Conservation (phyloP, 2,888 invertebrate genomes). For the Noctua janthina region DNA sequence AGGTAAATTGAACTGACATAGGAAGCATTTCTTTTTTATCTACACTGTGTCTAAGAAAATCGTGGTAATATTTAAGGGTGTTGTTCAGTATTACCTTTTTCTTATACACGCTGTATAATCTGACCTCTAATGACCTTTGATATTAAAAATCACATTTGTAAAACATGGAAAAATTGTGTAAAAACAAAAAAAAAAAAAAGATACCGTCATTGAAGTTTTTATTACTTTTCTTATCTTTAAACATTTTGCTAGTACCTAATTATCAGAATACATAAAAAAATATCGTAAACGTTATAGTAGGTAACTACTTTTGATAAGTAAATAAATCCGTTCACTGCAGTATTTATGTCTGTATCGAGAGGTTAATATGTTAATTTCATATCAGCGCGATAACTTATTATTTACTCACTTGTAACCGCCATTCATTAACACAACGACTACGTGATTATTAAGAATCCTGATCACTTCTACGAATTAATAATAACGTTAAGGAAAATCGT, state of each 20-base stretch:
- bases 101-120: not conserved
- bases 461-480: conserved; percentile 25
- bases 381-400: conserved; percentile 42
- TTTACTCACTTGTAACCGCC: conserved; percentile 16
- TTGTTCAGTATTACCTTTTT: not conserved
- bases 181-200: not conserved
- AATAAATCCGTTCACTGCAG: conserved; percentile 33
- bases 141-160: not conserved
- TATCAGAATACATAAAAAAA: not conserved
- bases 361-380: conserved; percentile 56
- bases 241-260: not conserved
- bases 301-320: conserved; percentile 14
- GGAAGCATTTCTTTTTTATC: conserved; percentile 1
- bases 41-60: not conserved
- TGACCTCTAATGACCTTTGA: not conserved
- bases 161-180: conserved; percentile 17
- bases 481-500: conserved; percentile 30
- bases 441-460: conserved; percentile 36
- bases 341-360: conserved; percentile 34
- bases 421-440: conserved; percentile 33
- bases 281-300: not conserved
- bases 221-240: conserved; percentile 7
- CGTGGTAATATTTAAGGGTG: not conserved
- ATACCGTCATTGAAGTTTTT: not conserved
- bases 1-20: not conserved